Conservation (phyloP, 1,140 invertebrate species). For the Pseudomyrmex gracilis region DNA sequence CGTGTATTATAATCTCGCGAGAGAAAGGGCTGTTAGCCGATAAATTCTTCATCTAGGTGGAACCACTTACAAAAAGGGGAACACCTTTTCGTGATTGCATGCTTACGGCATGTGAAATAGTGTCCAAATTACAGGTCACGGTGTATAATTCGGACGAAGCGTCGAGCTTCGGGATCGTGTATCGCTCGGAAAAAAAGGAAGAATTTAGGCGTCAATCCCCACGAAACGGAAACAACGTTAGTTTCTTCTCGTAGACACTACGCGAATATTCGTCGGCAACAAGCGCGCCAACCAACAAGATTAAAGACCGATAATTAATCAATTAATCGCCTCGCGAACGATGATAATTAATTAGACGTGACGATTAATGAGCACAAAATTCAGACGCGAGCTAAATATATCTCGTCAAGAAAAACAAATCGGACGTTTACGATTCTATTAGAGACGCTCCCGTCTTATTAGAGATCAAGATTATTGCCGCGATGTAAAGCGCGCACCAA, state of each 20-base stretch:
- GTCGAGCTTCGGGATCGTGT: constrained; percentile 66
- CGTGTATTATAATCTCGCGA: constrained; percentile 77
- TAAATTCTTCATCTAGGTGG: constrained; percentile 83
- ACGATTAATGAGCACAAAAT: too few relatives aligned
- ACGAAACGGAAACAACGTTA: constrained; percentile 42
- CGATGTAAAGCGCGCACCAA: too few relatives aligned
- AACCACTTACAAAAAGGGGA: constrained; percentile 79
- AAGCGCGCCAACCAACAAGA: background rate
- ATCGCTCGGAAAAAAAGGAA: constrained; percentile 68
- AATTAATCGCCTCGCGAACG: constrained; percentile 28
- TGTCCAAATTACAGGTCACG: constrained; percentile 82
- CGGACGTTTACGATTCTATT: background rate
- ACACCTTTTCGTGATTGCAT: constrained; percentile 83
- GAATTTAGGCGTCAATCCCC: constrained; percentile 15
- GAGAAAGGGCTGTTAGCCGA: constrained; percentile 77
- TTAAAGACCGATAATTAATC: background rate
- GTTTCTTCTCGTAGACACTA: constrained; percentile 71
- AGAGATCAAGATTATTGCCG: too few relatives aligned
- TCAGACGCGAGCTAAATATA: background rate
- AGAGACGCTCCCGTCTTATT: too few relatives aligned
- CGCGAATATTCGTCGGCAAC: background rate
- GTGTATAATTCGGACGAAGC: constrained; percentile 79
- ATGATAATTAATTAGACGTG: too few relatives aligned
- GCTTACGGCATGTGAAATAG: constrained; percentile 81
- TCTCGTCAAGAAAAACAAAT: background rate